phyloP scores from a whole-genome alignment of 2,113 vertebrate species.

The Rousettus leschenaultii region DNA sequence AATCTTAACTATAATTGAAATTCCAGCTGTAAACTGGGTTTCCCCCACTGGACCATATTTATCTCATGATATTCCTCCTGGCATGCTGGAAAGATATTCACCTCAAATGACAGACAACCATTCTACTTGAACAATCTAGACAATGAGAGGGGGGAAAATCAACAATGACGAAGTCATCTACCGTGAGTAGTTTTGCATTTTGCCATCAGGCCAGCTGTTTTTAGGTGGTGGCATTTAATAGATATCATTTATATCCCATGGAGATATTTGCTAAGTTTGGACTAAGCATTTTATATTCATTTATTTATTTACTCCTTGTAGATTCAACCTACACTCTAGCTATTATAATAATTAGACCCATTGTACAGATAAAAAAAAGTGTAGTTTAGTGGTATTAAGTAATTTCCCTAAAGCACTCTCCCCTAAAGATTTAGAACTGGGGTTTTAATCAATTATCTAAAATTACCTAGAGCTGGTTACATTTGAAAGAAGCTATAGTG shows the following conservation, averaged over 20 bases:
- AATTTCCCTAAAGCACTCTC: neutral
- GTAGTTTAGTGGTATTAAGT: neutral
- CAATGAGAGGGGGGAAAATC: neutral
- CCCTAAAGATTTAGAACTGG: neutral
- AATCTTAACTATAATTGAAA: neutral
- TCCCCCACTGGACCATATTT: neutral
- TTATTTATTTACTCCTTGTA: neutral
- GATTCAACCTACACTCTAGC: neutral
- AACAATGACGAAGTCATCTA: neutral
- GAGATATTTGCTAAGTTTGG: neutral
- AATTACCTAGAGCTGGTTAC: neutral
- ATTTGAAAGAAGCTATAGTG: neutral
- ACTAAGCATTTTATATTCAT: neutral
- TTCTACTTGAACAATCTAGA: neutral
- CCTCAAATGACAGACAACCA: neutral
- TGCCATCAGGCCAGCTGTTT: neutral
- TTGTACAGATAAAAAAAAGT: neutral
- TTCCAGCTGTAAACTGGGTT: neutral
- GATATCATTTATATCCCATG: neutral
- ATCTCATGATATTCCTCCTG: neutral
- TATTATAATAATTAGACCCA: neutral
- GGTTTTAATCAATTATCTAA: neutral
- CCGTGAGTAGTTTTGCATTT: neutral
- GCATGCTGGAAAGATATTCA: neutral
- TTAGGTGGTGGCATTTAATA: neutral